A percentile compares a stretch with the other conserved stretches of the same genome.
Evolutionary conservation across 2,797 vertebrate species (phyloP).

Genomic region (Agapornis canus): DNA sequence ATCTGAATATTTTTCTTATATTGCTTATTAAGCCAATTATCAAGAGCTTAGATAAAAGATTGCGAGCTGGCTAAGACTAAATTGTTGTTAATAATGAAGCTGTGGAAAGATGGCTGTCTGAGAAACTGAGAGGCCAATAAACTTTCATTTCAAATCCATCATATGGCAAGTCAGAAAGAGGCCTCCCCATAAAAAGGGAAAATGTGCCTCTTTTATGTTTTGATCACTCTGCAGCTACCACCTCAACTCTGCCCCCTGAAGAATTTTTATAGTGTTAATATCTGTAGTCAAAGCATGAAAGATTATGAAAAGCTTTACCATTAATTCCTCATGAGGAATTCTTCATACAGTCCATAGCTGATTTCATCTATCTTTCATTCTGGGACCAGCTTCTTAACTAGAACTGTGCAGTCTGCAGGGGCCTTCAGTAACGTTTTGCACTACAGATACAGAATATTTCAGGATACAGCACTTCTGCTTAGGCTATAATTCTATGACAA

Average conservation of each 20-base stretch:
- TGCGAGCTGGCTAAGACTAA: neutral
- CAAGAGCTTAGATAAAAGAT: neutral
- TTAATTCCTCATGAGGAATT: constrained; percentile 18
- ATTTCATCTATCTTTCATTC: neutral
- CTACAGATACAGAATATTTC: neutral
- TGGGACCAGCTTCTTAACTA: neutral
- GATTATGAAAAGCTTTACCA: neutral
- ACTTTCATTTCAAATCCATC: constrained; percentile 13
- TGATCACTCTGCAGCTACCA: neutral
- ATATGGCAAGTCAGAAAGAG: neutral
- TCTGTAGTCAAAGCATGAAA: constrained; percentile 17
- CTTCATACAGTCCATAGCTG: neutral
- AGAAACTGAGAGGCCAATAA: neutral
- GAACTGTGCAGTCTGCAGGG: neutral
- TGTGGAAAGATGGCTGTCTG: constrained; percentile 19
- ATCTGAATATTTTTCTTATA: neutral
- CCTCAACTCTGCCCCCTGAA: neutral
- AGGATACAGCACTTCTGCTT: neutral
- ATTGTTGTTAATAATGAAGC: constrained; percentile 24
- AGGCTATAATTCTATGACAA: neutral
- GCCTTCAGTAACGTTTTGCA: neutral
- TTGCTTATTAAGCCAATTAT: neutral
- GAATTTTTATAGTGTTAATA: constrained; percentile 18
- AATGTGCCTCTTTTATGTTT: neutral
- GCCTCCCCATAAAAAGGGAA: neutral